Base-by-base conservation (phyloP, 2,888 invertebrate species). In the Drosophila villosipedis region DNA sequence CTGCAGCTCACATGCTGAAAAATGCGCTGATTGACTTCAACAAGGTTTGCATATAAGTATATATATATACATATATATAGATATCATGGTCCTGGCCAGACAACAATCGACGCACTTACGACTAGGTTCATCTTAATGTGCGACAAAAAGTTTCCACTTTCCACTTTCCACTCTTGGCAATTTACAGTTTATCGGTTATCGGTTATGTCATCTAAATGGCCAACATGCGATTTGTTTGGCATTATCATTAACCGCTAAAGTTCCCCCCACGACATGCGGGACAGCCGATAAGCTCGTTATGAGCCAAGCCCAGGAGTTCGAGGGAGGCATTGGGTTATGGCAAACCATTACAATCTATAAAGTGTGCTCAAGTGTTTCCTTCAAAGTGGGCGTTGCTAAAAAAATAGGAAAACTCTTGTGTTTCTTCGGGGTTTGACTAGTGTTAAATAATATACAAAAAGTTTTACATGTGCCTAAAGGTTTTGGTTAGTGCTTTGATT, bases 101-200 rank as follows among this genome's bases (percentile, higher is more conserved):
- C 81, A 86, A 80, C 81, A 86, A 77, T 70, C 69, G 80, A 61
- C 62, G 63, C 70, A 67, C 65, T 70, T 67, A 67, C 59, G 70
- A 49, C 69, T 81, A 73, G 71, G 63, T 73, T 75, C 78, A 84
- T 89, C 84, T 85, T 89, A 87, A 89, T 84, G 90, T 84, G 83
- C 80, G 71, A 72, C 72, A 68, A 63, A 86, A 89, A 89, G 60
- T 89, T 83, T 76, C 55, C 81, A 71, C 54, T 83, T 83, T 76
- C 55, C 81, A 71, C 54, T 83, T 79, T 76, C 55, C 69, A 60
- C 53, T 61, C 37, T 37, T 67, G 80, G 85, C 90, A 88, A 90
- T 90, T 90, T 82, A 75, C 84, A 88, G 85, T 88, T 85, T 90
- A 85, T 90, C 90, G 90, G 75, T 90, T 90, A 85, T 84, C 84